Evolutionary conservation across 1,140 invertebrate species (phyloP), one percentile per base, ranked within the genome.

Genomic region (Latrodectus geometricus): DNA sequence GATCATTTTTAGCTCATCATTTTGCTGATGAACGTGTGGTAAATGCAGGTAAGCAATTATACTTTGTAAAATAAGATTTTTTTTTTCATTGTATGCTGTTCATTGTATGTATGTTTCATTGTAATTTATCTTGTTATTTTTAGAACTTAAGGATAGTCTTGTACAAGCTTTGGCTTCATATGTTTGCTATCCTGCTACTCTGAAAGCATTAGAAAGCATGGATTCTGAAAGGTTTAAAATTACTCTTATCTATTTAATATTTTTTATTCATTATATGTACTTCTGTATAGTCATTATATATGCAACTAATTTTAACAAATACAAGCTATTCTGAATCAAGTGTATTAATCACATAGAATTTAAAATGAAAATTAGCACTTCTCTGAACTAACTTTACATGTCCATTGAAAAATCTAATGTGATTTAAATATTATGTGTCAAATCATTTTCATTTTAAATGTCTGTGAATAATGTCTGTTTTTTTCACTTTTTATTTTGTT

Each of bases 11-110:
- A 0, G 94, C 94, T 68, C 91, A 93, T 11, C 95, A 96, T 90
- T 96, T 96, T 88, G 92, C 95, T 12, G 95, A 96, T 90, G 88
- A 93, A 0, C 92, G 95, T 8, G 95, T 96, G 84, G 94, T 96
- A 0, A 93, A 95, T 88, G 94, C 90, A 88, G 91, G 91, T 92
- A 88, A 73, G 72, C 9, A 35, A 48, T 35, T 74, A 12, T 12
- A 74, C 48, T 35, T 74, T 8, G 5, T 49, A 12, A 11, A 15
- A 48, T 50, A 8, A 50, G 0, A 11, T 74, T 9, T 69, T 35
- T 56, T 76, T 4, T 4, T 56, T 23, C 12, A 56, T 35, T 20
- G 0, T 35, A 54, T 3, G 4, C 4, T 54, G 3, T 20, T 20
- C n/a, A n/a, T n/a, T n/a, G n/a, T n/a, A n/a, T n/a, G n/a, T n/a